Evolutionary conservation across 2,113 vertebrate genomes (phyloP).

Genomic region (Ivindomyrus marchei): DNA sequence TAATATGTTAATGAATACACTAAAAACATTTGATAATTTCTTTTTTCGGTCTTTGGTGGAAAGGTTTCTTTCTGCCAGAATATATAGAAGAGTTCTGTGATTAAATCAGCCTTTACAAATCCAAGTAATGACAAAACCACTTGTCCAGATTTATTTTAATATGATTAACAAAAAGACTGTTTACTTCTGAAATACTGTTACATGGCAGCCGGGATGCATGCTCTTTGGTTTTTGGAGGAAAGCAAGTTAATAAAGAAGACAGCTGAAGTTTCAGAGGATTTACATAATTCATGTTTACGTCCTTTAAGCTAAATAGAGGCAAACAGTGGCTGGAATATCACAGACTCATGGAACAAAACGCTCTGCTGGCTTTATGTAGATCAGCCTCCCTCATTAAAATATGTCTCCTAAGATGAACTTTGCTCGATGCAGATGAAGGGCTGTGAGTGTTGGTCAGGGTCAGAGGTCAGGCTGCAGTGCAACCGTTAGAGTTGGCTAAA

Average conservation of each 20-base stretch:
- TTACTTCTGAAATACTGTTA: neutral
- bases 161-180: neutral
- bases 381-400: slow-evolving; percentile 51
- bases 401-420: slow-evolving; percentile 40
- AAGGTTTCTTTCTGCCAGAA: neutral
- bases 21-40: neutral
- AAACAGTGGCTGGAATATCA: slow-evolving; percentile 29
- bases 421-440: slow-evolving; percentile 24
- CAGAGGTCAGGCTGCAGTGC: slow-evolving; percentile 25
- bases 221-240: neutral
- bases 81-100: neutral
- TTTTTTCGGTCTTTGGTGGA: neutral
- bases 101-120: neutral
- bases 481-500: slow-evolving; percentile 19
- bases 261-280: slow-evolving; percentile 15
- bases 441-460: slow-evolving; percentile 22
- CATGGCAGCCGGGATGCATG: neutral
- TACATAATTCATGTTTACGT: neutral
- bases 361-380: slow-evolving; percentile 42
- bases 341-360: neutral
- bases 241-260: neutral
- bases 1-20: neutral
- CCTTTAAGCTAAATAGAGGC: neutral
- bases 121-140: neutral
- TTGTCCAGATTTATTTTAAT: neutral